Conservation (phyloP, 2,797 vertebrate genomes). For the Catamblyrhynchus diadema region DNA sequence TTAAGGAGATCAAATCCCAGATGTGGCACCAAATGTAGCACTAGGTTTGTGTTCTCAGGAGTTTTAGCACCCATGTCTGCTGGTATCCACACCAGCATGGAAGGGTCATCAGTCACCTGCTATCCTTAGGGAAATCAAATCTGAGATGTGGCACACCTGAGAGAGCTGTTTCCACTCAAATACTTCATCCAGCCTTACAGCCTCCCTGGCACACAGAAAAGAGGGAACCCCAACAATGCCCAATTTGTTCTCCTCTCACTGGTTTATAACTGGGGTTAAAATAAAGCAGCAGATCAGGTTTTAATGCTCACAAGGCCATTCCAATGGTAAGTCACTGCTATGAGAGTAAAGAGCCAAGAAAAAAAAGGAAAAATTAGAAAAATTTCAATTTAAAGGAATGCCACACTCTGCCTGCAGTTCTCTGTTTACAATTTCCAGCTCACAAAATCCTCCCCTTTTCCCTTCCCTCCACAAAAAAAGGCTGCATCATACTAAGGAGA, state of each 20-base stretch:
- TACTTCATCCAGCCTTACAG: background rate
- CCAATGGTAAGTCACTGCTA: background rate
- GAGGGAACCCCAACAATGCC: background rate
- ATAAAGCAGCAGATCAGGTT: background rate
- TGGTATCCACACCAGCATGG: background rate
- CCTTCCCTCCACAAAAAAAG: background rate
- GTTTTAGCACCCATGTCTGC: background rate
- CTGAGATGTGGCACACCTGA: background rate
- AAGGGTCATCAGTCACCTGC: background rate
- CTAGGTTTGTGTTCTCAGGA: accelerated
- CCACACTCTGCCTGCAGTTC: background rate
- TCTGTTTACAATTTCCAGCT: background rate
- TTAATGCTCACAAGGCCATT: background rate
- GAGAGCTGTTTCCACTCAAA: background rate
- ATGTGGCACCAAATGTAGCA: background rate
- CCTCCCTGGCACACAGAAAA: background rate
- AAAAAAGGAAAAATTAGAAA: accelerated
- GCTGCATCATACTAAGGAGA: background rate
- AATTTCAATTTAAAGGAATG: background rate
- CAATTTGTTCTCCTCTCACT: background rate
- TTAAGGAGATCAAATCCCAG: background rate
- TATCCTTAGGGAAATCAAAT: background rate
- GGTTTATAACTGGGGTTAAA: background rate
- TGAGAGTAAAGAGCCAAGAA: background rate
- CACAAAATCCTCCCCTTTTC: background rate